phyloP scores from a whole-genome alignment of 2,113 vertebrate genomes.

The Neomonachus schauinslandi region DNA sequence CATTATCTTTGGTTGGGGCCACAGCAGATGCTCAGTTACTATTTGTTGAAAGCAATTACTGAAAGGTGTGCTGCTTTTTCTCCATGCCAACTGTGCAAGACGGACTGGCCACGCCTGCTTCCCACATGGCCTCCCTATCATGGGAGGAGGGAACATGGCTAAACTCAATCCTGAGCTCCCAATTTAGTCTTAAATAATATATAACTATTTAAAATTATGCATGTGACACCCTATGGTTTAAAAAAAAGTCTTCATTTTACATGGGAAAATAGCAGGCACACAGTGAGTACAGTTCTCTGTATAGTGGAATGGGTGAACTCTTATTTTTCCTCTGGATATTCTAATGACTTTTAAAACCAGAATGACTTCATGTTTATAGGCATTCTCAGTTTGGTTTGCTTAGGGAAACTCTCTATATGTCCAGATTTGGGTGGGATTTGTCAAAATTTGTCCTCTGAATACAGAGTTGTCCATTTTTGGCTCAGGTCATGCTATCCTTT shows the following conservation, averaged over 20 bases:
- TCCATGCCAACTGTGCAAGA: not conserved
- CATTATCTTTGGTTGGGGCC: not conserved
- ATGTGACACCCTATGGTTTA: not conserved
- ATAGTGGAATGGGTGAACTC: not conserved
- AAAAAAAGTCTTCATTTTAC: conserved; percentile 23
- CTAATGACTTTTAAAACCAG: not conserved
- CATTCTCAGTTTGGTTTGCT: not conserved
- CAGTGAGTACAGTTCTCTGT: not conserved
- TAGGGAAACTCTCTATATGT: not conserved
- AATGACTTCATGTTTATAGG: not conserved
- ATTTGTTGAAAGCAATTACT: not conserved
- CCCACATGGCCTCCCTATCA: not conserved
- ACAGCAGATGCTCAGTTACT: not conserved
- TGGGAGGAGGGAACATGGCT: not conserved
- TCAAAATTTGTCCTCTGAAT: not conserved
- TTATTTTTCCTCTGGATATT: not conserved
- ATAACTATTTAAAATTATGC: conserved; percentile 58
- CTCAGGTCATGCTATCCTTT: not conserved
- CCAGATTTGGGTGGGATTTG: not conserved
- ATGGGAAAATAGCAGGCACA: not conserved
- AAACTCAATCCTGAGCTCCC: not conserved
- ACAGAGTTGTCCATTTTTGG: not conserved
- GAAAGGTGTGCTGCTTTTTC: not conserved
- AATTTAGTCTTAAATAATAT: conserved; percentile 31
- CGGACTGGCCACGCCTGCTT: not conserved